Percentiles rank a stretch among this genome's conserved stretches.
phyloP scores from a whole-genome alignment of 2,797 vertebrate species.

The Danio jaintianensis region DNA sequence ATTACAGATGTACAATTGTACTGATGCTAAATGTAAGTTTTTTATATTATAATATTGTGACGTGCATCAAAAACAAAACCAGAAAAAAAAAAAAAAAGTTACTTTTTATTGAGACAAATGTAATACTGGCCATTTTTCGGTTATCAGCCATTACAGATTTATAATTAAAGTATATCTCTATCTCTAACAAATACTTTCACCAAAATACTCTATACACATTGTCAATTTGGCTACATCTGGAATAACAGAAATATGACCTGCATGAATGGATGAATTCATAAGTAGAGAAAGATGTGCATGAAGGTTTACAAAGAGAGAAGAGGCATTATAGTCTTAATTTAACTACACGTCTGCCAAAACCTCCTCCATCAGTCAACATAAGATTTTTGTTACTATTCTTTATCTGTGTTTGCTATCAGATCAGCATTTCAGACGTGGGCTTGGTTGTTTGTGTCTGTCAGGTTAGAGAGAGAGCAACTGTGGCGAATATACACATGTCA shows the following conservation, averaged over 20 bases:
- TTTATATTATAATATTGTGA: neutral
- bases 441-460: conserved; percentile 21
- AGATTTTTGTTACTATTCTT: neutral
- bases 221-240: neutral
- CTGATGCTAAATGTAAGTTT: no score
- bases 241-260: neutral
- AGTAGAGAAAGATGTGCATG: neutral
- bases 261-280: conserved; percentile 4
- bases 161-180: neutral
- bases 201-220: neutral
- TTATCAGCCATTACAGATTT: neutral
- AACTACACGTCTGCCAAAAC: neutral
- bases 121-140: neutral
- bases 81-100: neutral
- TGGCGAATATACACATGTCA: neutral
- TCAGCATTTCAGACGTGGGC: conserved; percentile 1
- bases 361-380: neutral
- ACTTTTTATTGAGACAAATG: neutral
- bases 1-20: neutral
- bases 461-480: neutral
- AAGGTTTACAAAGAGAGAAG: neutral
- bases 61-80: neutral
- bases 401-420: conserved; percentile 8
- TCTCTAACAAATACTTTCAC: neutral
- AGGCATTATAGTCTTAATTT: neutral